phyloP scores from a whole-genome alignment of 2,113 vertebrate genomes.

The Microtus oregoni region DNA sequence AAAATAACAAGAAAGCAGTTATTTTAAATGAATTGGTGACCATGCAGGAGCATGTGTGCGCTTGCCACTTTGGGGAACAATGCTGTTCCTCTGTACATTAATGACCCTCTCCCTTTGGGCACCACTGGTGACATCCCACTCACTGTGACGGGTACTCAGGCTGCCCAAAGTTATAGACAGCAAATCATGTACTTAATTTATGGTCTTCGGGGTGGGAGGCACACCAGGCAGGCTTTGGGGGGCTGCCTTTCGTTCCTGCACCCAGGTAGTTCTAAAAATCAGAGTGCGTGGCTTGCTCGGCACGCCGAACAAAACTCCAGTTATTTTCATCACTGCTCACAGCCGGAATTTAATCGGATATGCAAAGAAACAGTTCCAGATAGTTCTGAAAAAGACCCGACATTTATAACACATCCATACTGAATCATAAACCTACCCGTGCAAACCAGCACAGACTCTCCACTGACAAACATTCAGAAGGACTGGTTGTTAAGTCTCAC shows the following conservation, averaged over 20 bases:
- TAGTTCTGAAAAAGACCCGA: constrained; percentile 67
- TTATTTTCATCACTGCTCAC: constrained; percentile 57
- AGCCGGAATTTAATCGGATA: constrained; percentile 72
- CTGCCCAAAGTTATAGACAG: constrained; percentile 88
- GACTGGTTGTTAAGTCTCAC: neutral
- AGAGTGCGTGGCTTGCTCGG: constrained; percentile 88
- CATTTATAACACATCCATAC: constrained; percentile 67
- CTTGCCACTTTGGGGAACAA: constrained; percentile 67
- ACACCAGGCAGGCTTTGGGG: constrained; percentile 82
- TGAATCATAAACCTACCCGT: neutral
- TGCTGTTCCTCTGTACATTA: constrained; percentile 68
- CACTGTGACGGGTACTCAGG: constrained; percentile 83
- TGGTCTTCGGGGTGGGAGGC: constrained; percentile 87
- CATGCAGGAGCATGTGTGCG: neutral
- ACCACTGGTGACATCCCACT: constrained; percentile 84
- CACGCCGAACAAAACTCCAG: constrained; percentile 79
- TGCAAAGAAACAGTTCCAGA: constrained; percentile 71
- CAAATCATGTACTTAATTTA: constrained; percentile 83
- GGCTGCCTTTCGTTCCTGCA: constrained; percentile 88
- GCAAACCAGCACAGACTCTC: constrained; percentile 47
- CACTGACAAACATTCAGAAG: constrained; percentile 34
- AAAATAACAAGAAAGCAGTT: constrained; percentile 60
- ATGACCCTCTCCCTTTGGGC: constrained; percentile 90
- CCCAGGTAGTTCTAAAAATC: constrained; percentile 86
- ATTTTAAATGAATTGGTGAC: neutral